Evolutionary conservation across 2,797 vertebrate species (phyloP), one percentile per base, ranked within the genome.

Genomic region (Leptodactylus fallax): DNA sequence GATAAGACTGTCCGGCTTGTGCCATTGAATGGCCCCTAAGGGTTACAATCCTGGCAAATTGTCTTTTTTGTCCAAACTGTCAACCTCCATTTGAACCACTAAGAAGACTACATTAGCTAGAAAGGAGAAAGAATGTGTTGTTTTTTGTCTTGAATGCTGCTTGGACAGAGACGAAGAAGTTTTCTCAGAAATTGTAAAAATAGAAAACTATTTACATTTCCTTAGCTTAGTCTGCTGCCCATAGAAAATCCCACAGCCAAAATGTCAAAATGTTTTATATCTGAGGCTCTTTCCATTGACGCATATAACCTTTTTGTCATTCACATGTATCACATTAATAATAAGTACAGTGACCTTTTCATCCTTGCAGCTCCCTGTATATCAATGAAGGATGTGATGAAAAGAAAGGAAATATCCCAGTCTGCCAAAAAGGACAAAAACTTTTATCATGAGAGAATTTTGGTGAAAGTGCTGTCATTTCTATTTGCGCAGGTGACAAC

Each of bases 291-390:
- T 78, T 85, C 83, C 83, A 78, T 51, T 78, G 72, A 85, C 56
- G 72, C 45, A 78, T 85, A 27, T 78, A 85, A 85, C 72, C 83
- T 78, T 76, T 60, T 65, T 85, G 83, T 85, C 83, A 85, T 85
- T 85, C 74, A 85, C 45, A 49, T 78, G 83, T 85, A 85, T 78
- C 71, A 72, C 81, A 85, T 85, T 85, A 63, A 85, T 85, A 85
- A 76, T 51, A 85, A 85, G 55, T 85, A 78, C 58, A 60, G 53
- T 85, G 83, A 77, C 83, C 83, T 85, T 85, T 84, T 76, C 55
- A 85, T 61, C 7, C 3, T 21, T 21, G n/a, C 7, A 36, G 55
- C 53, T 74, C 83, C 55, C 23, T 76, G 65, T 85, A 74, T 85
- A 85, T 82, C 81, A 67, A 53, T 23, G n/a, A 21, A 69, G 61